phyloP scores from a whole-genome alignment of 2,797 vertebrate genomes.

The Ceryle rudis region DNA sequence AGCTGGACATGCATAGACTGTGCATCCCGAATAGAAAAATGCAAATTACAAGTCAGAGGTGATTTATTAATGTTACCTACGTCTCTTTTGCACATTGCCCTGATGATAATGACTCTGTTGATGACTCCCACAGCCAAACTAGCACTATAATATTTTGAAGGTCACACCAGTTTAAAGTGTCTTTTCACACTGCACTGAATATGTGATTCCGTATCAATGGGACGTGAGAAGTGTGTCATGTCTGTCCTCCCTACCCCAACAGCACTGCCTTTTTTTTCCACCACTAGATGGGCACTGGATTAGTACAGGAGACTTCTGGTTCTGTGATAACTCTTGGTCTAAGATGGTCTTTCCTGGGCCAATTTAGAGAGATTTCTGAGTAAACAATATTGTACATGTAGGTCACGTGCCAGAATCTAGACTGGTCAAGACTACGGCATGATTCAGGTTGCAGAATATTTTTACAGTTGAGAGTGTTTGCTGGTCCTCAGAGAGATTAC shows the following conservation, averaged over 20 bases:
- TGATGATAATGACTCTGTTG: not conserved
- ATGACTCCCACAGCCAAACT: not conserved
- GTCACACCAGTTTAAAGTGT: not conserved
- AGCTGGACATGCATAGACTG: fast-evolving
- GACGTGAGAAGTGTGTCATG: not conserved
- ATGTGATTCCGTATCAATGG: not conserved
- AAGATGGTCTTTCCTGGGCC: not conserved
- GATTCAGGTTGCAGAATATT: not conserved
- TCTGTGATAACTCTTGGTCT: not conserved
- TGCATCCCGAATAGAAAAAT: not conserved
- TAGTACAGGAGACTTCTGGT: not conserved
- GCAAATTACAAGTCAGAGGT: not conserved
- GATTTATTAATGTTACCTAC: not conserved
- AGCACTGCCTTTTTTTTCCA: not conserved
- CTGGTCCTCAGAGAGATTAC: not conserved
- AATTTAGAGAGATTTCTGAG: not conserved
- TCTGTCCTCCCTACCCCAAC: not conserved
- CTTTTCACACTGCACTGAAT: not conserved
- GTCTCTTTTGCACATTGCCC: not conserved
- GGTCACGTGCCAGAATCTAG: not conserved
- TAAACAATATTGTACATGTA: not conserved
- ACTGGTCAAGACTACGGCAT: no score
- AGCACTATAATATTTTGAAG: not conserved
- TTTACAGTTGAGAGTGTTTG: not conserved
- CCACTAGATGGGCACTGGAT: not conserved